Percentiles rank a stretch among this genome's conserved stretches.
Conservation (phyloP, 1,140 invertebrate species). For the Drosophila orosa region DNA sequence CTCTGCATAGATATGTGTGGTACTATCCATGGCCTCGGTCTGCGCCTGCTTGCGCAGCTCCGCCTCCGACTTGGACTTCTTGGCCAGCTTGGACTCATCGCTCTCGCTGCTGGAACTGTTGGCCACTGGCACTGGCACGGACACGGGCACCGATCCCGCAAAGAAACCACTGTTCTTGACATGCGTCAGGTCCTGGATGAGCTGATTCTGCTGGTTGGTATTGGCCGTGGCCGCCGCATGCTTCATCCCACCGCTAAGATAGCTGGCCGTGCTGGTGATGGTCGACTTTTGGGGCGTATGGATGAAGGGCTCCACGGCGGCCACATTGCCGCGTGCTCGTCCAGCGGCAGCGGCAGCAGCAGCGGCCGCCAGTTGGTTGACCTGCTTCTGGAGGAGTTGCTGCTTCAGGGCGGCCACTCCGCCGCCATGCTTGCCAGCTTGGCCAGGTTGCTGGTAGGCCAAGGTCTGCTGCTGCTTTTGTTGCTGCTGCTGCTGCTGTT, state of each 20-base stretch:
- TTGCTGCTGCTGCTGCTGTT: constrained; percentile 45
- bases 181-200: constrained; percentile 79
- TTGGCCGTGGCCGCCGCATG: constrained; percentile 76
- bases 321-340: constrained; percentile 87
- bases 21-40: constrained; percentile 73
- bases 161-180: constrained; percentile 69
- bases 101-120: constrained; percentile 72
- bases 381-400: constrained; percentile 77
- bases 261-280: constrained; percentile 70
- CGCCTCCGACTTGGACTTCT: constrained; percentile 67
- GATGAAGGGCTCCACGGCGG: constrained; percentile 95
- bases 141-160: constrained; percentile 33
- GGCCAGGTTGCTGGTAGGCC: constrained; percentile 25
- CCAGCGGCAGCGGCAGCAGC: constrained; percentile 69
- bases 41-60: constrained; percentile 60
- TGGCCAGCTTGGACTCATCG: constrained; percentile 82
- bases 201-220: constrained; percentile 80
- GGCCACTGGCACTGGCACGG: constrained; percentile 14
- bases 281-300: constrained; percentile 88
- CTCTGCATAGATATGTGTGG: constrained; percentile 78
- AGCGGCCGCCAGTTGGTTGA: constrained; percentile 68
- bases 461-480: constrained; percentile 50
- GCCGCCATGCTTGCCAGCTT: constrained; percentile 44
- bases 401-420: constrained; percentile 79
- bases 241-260: constrained; percentile 69